These are phyloP conservation scores for Saguinus imperator DNA, from an alignment of 2,113 vertebrate species.

Conservation along the genomic window DNA sequence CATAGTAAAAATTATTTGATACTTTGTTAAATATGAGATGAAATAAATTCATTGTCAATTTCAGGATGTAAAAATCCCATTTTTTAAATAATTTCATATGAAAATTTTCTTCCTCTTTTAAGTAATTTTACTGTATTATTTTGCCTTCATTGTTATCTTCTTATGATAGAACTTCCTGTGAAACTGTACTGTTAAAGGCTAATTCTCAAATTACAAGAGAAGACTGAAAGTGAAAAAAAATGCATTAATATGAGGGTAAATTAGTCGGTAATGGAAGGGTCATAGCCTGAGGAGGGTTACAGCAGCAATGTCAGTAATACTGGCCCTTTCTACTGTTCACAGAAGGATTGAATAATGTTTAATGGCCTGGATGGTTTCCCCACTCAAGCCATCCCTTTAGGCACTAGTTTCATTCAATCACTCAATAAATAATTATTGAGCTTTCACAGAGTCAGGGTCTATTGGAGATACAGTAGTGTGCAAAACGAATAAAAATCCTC, in stretches of 20 bases:
- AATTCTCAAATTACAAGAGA: neutral
- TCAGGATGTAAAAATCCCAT: neutral
- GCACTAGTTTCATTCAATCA: neutral
- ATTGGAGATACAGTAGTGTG: neutral
- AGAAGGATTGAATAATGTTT: neutral
- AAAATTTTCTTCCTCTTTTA: neutral
- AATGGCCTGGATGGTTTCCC: neutral
- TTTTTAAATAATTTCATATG: neutral
- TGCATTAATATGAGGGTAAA: conserved; percentile 29
- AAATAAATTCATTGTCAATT: neutral
- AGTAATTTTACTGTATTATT: neutral
- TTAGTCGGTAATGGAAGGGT: conserved; percentile 35
- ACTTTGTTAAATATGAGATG: neutral
- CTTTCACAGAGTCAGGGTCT: neutral
- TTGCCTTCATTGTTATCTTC: neutral
- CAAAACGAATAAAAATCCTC: neutral
- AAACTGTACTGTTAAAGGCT: neutral
- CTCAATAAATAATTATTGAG: neutral
- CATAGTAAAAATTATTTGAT: neutral
- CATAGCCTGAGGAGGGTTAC: neutral
- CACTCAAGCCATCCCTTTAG: neutral
- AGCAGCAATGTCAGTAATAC: neutral
- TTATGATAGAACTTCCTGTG: neutral
- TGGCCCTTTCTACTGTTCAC: neutral
- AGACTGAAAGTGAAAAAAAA: neutral